phyloP scores from a whole-genome alignment of 2,888 invertebrate species.

The Crossocerus cetratus region DNA sequence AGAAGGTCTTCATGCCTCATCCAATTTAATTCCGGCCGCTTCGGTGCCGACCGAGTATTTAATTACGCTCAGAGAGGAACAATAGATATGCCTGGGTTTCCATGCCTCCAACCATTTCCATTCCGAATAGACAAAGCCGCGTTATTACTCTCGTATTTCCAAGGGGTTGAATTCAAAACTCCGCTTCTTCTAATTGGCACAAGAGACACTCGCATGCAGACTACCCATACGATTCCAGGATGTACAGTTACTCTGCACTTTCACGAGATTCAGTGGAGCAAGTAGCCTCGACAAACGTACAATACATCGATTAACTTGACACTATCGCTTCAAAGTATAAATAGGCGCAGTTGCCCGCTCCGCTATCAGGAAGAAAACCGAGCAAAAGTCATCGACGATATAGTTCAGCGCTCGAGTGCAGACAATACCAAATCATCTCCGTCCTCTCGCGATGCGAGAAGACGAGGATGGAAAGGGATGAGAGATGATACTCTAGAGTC shows the following conservation, averaged over 20 bases:
- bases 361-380: conserved; percentile 32
- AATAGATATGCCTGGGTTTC: background rate
- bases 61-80: conserved; percentile 18
- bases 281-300: conserved; percentile 27
- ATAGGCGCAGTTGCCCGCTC: conserved; percentile 36
- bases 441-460: background rate
- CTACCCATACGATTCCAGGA: too few species aligned
- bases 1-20: conserved; percentile 9
- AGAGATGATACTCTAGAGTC: background rate
- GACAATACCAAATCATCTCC: background rate
- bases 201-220: too few species aligned
- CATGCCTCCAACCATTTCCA: conserved; percentile 4
- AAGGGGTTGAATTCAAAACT: too few species aligned
- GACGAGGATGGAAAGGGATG: background rate
- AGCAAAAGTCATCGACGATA: conserved; percentile 45
- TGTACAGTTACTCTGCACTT: background rate
- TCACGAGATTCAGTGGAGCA: conserved; percentile 2
- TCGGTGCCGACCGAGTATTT: conserved; percentile 2
- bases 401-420: background rate
- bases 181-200: too few species aligned
- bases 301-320: conserved; percentile 50
- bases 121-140: background rate
- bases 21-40: conserved; percentile 15
- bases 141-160: too few species aligned
- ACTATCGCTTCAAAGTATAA: conserved; percentile 52